phyloP scores from a whole-genome alignment of 1,140 invertebrate genomes.

The Procambarus clarkii region DNA sequence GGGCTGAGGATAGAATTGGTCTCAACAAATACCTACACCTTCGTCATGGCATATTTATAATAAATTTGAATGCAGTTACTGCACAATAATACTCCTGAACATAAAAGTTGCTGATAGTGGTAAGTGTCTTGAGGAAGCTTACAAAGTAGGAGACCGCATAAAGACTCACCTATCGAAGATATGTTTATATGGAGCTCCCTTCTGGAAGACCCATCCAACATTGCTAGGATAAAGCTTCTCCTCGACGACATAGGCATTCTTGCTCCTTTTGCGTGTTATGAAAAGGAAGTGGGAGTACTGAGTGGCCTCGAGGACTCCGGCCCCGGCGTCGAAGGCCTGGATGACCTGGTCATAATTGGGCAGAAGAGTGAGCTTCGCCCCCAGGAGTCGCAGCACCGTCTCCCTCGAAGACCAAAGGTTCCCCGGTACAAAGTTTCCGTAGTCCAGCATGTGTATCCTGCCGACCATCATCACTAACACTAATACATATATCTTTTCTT shows the following conservation, averaged over 20 bases:
- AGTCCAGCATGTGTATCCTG: slow-evolving; percentile 55
- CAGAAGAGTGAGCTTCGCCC: slow-evolving; percentile 14
- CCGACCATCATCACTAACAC: too few relatives aligned
- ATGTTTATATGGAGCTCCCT: slow-evolving; percentile 44
- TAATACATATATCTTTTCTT: neutral
- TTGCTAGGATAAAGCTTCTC: slow-evolving; percentile 54
- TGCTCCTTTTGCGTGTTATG: slow-evolving; percentile 39
- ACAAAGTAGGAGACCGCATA: too few relatives aligned
- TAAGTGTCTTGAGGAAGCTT: too few relatives aligned
- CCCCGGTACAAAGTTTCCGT: slow-evolving; percentile 49
- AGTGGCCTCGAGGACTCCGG: slow-evolving; percentile 44
- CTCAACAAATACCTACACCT: too few relatives aligned
- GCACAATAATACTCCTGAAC: too few relatives aligned
- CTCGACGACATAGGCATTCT: slow-evolving; percentile 40
- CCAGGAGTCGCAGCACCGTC: slow-evolving; percentile 13
- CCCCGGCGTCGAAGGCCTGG: slow-evolving; percentile 32
- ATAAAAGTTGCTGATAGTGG: too few relatives aligned
- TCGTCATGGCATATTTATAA: too few relatives aligned
- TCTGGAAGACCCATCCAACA: slow-evolving; percentile 49
- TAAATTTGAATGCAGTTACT: too few relatives aligned
- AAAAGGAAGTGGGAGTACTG: slow-evolving; percentile 56
- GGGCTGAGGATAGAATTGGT: too few relatives aligned
- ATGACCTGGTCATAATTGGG: slow-evolving; percentile 39
- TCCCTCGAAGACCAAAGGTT: slow-evolving; percentile 49
- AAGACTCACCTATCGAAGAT: slow-evolving; percentile 47